These are phyloP conservation scores for Hippasteria phrygiana DNA, from an alignment of 53 echinoderm and acorn worm genomes.

Conservation along the genomic window DNA sequence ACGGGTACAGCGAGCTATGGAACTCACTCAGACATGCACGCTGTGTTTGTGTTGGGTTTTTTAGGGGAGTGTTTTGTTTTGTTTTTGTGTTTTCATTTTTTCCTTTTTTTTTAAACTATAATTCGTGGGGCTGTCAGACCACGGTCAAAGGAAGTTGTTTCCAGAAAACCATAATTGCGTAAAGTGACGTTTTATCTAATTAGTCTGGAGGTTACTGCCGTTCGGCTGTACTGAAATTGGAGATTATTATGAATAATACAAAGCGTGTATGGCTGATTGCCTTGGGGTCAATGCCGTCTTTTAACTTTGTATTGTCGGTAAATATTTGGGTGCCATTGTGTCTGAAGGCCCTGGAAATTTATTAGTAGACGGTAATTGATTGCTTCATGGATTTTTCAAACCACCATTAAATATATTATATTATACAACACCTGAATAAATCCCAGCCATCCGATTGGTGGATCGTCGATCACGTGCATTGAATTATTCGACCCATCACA, in stretches of 20 bases:
- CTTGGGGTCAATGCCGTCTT: neutral
- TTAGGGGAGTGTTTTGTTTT: no score
- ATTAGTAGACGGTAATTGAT: no score
- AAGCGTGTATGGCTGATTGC: neutral
- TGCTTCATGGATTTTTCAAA: no score
- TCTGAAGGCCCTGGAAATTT: no score
- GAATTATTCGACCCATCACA: no score
- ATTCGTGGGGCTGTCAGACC: neutral
- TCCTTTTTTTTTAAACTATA: neutral
- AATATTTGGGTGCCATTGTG: neutral
- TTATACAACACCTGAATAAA: no score
- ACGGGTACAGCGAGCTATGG: neutral
- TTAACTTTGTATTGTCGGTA: neutral
- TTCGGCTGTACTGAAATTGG: neutral
- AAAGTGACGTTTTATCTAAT: constrained; percentile 39
- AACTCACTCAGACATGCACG: no score
- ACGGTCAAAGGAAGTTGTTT: neutral
- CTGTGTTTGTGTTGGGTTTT: no score
- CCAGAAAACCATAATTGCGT: constrained; percentile 50
- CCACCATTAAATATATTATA: no score
- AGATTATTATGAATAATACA: neutral
- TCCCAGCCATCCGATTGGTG: no score
- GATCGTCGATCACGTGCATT: no score
- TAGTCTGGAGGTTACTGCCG: constrained; percentile 22
- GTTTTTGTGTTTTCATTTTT: no score